Evolutionary conservation across 2,113 vertebrate species (phyloP).

Genomic region (Mobula birostris): DNA sequence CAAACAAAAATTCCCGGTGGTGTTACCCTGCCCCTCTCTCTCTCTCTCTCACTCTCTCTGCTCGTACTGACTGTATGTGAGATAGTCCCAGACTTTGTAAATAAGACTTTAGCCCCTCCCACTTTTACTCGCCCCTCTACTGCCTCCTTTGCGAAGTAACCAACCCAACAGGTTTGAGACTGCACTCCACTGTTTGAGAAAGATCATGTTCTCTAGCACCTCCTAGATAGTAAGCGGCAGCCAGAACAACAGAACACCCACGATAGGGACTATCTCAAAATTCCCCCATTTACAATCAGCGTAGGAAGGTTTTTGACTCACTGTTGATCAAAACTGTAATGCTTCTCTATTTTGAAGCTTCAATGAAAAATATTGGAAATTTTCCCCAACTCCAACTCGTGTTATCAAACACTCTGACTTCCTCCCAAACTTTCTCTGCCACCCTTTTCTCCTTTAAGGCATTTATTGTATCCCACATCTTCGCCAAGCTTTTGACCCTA

Average conservation of each 20-base stretch:
- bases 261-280: constrained; percentile 15
- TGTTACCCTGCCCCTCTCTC: not conserved
- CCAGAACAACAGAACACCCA: not conserved
- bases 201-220: not conserved
- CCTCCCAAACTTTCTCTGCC: not conserved
- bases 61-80: not conserved
- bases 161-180: not conserved
- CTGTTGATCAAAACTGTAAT: too few species aligned
- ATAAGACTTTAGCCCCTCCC: not conserved
- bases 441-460: not conserved
- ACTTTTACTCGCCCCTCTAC: not conserved
- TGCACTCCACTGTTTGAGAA: not conserved
- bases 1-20: not conserved
- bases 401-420: not conserved
- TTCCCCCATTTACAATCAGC: not conserved
- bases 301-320: not conserved
- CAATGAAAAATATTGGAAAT: not conserved
- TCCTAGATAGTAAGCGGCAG: not conserved
- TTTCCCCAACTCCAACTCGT: not conserved
- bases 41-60: too few species aligned
- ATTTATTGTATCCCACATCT: not conserved
- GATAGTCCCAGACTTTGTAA: not conserved
- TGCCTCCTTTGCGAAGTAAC: not conserved
- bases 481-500: not conserved
- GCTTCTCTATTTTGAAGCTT: not conserved